Evolutionary conservation across 2,797 vertebrate genomes (phyloP), one percentile per base, ranked within the genome.

Genomic region (Hydrolagus colliei): DNA sequence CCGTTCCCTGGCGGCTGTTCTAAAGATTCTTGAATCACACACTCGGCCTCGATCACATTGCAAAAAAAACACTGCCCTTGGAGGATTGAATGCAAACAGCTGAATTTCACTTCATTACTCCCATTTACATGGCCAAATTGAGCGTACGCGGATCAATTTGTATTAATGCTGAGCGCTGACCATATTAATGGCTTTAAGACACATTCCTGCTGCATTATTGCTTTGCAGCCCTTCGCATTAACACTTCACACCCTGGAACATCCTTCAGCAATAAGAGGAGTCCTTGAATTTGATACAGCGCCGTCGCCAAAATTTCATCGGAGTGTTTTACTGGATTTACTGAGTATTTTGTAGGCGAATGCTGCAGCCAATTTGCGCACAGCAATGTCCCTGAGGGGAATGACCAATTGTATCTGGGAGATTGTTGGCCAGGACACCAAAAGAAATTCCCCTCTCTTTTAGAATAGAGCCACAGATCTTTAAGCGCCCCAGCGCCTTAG

Each of bases 101-200:
- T 67, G 67, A 82, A 82, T 82, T 82, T 63, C 79, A 82, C 79
- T 82, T 82, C 79, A 82, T 82, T 82, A 82, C 63, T 68, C 32
- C 32, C 79, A 82, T 68, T 82, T 82, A 71, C 79, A 84, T 84
- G 65, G 65, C 63, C 27, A 84, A 84, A 71, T 84, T 84, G 79
- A 84, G 65, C 65, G 18, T 84, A 35, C 52, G 62, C 32, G 20
- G 27, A 84, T 84, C 79, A 84, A 84, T 84, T 84, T 84, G 79
- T 71, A 84, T 68, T 52, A 84, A 68, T 84, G 79, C 22, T 11
- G 79, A 71, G 3, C 27, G 32, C 10, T 84, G 79, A 71, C 79
- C 79, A 71, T 71, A 84, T 68, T 32, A 84, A 67, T 32, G 13
- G 13, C 32, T 35, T 71, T 18, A 6, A 41, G 79, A 52, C 68